A percentile compares a stretch with the other conserved stretches of the same genome.
Conservation (phyloP, 2,113 vertebrate species). For the Onychostoma macrolepis region DNA sequence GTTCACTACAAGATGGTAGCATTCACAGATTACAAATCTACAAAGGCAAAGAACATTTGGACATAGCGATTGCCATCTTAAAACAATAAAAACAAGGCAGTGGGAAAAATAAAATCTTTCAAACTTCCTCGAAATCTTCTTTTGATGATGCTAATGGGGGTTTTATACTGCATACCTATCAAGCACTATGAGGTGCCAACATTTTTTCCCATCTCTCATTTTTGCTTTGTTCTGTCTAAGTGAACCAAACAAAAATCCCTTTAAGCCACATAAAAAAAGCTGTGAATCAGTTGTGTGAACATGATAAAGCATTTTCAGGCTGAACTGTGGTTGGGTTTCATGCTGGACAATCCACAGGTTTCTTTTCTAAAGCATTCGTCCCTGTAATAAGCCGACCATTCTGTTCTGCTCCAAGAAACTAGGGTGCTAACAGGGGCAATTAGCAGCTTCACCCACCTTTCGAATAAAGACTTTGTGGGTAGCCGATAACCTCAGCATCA, state of each 20-base stretch:
- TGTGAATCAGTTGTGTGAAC: background rate
- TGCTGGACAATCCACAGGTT: constrained; percentile 11
- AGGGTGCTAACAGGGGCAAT: constrained; percentile 65
- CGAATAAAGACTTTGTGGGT: constrained; percentile 54
- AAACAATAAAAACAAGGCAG: constrained; percentile 25
- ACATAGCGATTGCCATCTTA: constrained; percentile 10
- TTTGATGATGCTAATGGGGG: constrained; percentile 18
- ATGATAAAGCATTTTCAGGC: background rate
- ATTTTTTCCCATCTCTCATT: background rate
- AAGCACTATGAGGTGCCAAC: background rate
- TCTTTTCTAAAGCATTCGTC: constrained; percentile 39
- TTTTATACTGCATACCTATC: constrained; percentile 37
- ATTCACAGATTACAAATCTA: constrained; percentile 40
- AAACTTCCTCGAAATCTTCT: background rate
- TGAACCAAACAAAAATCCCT: constrained; percentile 13
- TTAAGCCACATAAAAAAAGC: background rate
- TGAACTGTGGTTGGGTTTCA: constrained; percentile 8
- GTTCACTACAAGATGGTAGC: constrained; percentile 33
- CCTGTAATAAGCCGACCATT: constrained; percentile 29
- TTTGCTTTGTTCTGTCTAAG: constrained; percentile 6
- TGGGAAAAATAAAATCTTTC: background rate
- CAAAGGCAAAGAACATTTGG: constrained; percentile 24
- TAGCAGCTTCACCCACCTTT: constrained; percentile 64
- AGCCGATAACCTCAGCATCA: background rate
- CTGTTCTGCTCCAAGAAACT: constrained; percentile 37